Conservation (phyloP, 2,888 invertebrate species). For the Diabrotica balteata region DNA sequence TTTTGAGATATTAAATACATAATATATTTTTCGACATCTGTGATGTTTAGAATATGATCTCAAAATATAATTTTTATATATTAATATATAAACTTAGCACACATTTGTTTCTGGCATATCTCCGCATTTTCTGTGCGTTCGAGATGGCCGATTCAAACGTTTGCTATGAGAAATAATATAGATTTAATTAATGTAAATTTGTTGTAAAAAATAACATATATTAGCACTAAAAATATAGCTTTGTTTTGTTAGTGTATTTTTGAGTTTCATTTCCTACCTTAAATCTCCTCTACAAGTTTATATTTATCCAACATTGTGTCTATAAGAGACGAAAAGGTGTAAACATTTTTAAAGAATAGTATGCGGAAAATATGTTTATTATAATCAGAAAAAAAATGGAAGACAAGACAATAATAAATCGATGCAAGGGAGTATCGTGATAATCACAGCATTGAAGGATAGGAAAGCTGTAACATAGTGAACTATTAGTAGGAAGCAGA, state of each 20-base stretch:
- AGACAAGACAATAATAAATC: no score
- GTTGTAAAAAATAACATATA: constrained; percentile 51
- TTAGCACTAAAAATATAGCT: constrained; percentile 50
- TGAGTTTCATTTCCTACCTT: constrained; percentile 31
- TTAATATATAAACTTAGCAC: constrained; percentile 40
- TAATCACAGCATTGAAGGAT: no score
- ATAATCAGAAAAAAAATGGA: no score
- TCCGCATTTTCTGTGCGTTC: neutral
- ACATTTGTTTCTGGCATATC: constrained; percentile 24
- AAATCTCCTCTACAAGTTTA: no score
- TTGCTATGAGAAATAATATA: constrained; percentile 34
- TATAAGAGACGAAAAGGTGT: no score
- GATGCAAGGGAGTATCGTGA: no score
- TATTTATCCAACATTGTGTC: no score
- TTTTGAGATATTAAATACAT: constrained; percentile 48
- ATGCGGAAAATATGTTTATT: no score
- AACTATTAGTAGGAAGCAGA: no score
- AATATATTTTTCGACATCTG: constrained; percentile 66
- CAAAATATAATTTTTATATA: constrained; percentile 49
- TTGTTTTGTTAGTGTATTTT: constrained; percentile 50
- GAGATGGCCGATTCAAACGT: constrained; percentile 17
- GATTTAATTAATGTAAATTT: constrained; percentile 47
- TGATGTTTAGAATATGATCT: constrained; percentile 72
- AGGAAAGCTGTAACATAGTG: no score
- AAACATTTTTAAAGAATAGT: no score